Base-by-base conservation (phyloP, 2,888 invertebrate species). In the Polia nebulosa region DNA sequence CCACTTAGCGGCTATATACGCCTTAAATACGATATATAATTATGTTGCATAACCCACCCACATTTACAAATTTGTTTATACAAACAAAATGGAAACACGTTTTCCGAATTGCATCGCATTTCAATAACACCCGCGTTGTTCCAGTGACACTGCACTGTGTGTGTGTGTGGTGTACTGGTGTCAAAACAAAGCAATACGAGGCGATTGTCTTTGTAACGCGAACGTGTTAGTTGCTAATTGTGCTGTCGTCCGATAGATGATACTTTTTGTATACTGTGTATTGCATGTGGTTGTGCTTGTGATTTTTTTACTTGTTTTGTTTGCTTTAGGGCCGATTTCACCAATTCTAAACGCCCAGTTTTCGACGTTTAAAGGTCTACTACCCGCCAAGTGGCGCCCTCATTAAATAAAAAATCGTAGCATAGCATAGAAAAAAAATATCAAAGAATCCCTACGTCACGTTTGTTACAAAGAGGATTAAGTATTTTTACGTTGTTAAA, bases 51-150 rank as follows among this genome's bases (percentile, higher is more conserved):
- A 71, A 59, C 29, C 45, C 39, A 65, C 49, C 49, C 47, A 67
- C 49, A 65, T 59, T 58, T 25, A 55, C 20, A 20, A 47, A 27
- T 47, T 67, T 67, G 67, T 70, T 65, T 58, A 71, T 36, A 66
- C 53, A 71, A 78, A 80, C 67, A 75, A 57, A 67, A 65, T 36
- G 59, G 32, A 47, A 55, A 62, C 49, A 64, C 45, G 68, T 78
- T 81, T 78, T 65, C 79, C 65, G 84, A 84, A 84, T 62, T 55
- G 77, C 73, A 70, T 78, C 76, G 58, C 20, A 67, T 84, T 82
- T 76, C 82, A 75, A 83, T 74, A 80, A 81, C 81, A 76, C 75
- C 66, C 68, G 70, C 70, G 67, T 67, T 55, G 75, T 52, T 73
- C 53, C 57, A 57, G 17, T 27, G 53, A 11, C 69, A 36, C 52